Conservation (phyloP, 2,797 vertebrate species). For the Microctenopoma steveboyesi region DNA sequence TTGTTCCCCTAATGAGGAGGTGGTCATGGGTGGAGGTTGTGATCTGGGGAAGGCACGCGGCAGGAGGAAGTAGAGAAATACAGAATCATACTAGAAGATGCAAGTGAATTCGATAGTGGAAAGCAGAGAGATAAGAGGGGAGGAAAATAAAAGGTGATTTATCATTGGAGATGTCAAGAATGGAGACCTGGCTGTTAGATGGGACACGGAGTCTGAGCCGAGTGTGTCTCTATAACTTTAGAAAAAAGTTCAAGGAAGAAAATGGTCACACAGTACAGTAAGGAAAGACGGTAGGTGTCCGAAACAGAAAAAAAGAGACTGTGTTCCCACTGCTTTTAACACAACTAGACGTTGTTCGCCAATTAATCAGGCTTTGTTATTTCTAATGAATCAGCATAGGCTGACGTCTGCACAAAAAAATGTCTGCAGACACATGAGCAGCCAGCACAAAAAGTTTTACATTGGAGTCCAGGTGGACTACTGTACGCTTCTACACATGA, state of each 20-base stretch:
- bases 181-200: constrained; percentile 26
- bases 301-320: neutral
- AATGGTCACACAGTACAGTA: constrained; percentile 1
- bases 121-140: constrained; percentile 45
- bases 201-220: constrained; percentile 13
- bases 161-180: constrained; percentile 58
- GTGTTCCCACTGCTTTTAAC: neutral
- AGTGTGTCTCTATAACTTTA: constrained; percentile 36
- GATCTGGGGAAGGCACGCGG: constrained; percentile 12
- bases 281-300: neutral
- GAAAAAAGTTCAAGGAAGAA: constrained; percentile 15
- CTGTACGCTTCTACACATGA: too few species aligned
- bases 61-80: constrained; percentile 20
- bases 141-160: constrained; percentile 64
- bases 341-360: too few species aligned
- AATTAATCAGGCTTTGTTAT: too few species aligned
- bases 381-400: too few species aligned
- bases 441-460: too few species aligned
- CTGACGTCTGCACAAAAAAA: too few species aligned
- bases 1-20: constrained; percentile 80
- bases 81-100: constrained; percentile 42
- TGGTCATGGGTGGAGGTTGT: constrained; percentile 47
- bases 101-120: constrained; percentile 62
- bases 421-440: too few species aligned
- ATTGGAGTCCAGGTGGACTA: too few species aligned